These are phyloP conservation scores for Urocynchramus pylzowi DNA, from an alignment of 2,113 vertebrate genomes.

Conservation along the genomic window DNA sequence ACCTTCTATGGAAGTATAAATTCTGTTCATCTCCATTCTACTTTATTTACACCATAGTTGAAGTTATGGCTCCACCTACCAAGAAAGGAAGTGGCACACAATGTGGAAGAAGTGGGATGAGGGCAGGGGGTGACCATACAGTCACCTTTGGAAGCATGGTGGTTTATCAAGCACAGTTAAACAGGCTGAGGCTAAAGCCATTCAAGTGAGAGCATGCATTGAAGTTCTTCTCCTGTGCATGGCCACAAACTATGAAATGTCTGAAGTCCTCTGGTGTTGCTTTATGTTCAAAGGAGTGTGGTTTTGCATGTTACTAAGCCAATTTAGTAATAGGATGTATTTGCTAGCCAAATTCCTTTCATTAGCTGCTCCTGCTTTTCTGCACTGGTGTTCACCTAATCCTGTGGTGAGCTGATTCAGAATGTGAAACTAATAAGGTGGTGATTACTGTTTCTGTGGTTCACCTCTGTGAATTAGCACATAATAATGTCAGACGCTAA, in stretches of 20 bases:
- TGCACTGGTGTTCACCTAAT: background rate
- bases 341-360: background rate
- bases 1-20: background rate
- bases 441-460: background rate
- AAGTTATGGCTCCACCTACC: constrained; percentile 4
- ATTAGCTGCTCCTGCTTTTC: background rate
- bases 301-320: background rate
- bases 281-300: background rate
- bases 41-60: background rate
- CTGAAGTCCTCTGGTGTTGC: background rate
- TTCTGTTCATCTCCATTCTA: background rate
- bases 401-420: background rate
- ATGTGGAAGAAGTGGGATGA: background rate
- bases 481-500: background rate
- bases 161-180: background rate
- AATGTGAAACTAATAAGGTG: background rate
- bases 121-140: background rate
- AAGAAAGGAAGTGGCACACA: background rate
- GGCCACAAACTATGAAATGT: background rate
- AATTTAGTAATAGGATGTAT: background rate
- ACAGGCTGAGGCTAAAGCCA: rapidly evolving
- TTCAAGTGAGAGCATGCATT: background rate
- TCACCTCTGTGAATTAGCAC: background rate
- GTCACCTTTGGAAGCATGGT: background rate
- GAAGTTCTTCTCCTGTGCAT: background rate